A percentile compares a stretch with the other conserved stretches of the same genome.
Evolutionary conservation across 2,888 invertebrate genomes (phyloP).

Genomic region (Melipona bicolor): DNA sequence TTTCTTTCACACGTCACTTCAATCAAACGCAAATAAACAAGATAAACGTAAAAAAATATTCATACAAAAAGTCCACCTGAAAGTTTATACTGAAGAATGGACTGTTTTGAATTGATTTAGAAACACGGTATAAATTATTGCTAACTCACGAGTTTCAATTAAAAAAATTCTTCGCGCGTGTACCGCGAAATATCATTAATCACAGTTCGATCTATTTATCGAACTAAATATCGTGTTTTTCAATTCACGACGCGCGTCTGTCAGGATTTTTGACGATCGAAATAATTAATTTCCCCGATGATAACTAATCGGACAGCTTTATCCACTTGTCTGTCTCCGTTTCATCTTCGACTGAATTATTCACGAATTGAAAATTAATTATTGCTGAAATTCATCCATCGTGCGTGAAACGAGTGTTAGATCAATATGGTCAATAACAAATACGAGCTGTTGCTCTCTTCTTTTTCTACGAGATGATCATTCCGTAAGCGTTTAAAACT

Average conservation of each 20-base stretch:
- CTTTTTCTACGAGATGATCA: neutral
- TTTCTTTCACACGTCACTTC: too few relatives aligned
- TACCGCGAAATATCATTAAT: neutral
- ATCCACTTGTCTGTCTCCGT: too few relatives aligned
- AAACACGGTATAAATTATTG: too few relatives aligned
- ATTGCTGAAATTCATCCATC: conserved; percentile 9
- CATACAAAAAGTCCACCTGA: too few relatives aligned
- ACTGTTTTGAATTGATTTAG: too few relatives aligned
- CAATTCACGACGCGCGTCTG: neutral
- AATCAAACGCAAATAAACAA: too few relatives aligned
- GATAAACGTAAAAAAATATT: too few relatives aligned
- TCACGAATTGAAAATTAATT: neutral
- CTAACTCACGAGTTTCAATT: too few relatives aligned
- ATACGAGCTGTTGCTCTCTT: neutral
- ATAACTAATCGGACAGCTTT: neutral
- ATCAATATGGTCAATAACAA: conserved; percentile 23
- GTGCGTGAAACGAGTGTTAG: conserved; percentile 14
- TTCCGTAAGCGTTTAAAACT: conserved; percentile 6
- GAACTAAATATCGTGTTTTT: neutral
- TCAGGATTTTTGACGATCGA: neutral
- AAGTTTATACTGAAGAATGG: too few relatives aligned
- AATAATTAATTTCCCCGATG: neutral
- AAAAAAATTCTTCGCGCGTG: too few relatives aligned
- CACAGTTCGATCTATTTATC: neutral
- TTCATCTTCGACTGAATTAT: neutral